Evolutionary conservation across 2,797 vertebrate species (phyloP).

Genomic region (Pempheris klunzingeri): DNA sequence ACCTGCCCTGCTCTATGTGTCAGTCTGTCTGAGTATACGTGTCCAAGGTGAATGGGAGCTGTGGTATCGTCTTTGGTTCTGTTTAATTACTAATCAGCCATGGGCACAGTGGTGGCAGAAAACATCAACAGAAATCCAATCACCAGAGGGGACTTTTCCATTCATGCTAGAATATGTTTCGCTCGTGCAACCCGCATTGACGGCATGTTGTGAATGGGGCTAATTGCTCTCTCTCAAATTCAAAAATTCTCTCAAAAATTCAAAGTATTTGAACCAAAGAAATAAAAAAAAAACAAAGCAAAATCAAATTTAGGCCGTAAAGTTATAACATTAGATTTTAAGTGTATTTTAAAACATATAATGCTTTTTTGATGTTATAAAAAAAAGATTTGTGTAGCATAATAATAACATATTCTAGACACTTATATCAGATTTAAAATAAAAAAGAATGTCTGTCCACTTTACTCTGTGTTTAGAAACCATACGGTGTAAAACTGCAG

Average conservation of each 20-base stretch:
- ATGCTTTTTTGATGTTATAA: background rate
- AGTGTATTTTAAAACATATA: too few species aligned
- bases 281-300: background rate
- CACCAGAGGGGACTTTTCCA: conserved; percentile 49
- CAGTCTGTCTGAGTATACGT: conserved; percentile 45
- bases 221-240: background rate
- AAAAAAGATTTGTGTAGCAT: background rate
- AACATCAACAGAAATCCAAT: conserved; percentile 55
- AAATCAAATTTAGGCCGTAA: too few species aligned
- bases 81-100: conserved; percentile 82
- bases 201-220: background rate
- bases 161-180: conserved; percentile 9
- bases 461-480: conserved; percentile 18
- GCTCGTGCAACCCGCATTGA: background rate
- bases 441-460: background rate
- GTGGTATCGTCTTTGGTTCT: conserved; percentile 76
- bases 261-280: background rate
- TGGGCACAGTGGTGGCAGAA: conserved; percentile 52
- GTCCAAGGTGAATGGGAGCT: conserved; percentile 61
- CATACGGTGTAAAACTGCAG: conserved; percentile 12
- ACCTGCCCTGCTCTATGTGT: conserved; percentile 28
- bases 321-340: too few species aligned
- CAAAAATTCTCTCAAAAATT: background rate
- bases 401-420: background rate
- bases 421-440: background rate